Base-by-base conservation (phyloP, 2,113 vertebrate species). In the Hipposideros armiger region DNA sequence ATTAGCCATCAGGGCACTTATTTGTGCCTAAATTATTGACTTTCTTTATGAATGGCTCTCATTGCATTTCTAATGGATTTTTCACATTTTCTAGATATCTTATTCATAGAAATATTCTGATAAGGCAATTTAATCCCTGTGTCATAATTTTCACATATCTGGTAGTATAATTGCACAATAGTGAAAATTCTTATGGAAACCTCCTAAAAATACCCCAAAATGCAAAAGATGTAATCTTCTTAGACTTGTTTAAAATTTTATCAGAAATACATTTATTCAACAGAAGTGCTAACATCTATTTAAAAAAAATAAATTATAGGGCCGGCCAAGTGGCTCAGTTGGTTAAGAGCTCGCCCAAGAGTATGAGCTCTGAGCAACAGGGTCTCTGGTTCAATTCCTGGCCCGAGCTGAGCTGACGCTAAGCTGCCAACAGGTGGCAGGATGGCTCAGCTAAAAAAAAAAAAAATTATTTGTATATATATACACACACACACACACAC, bases 71-170 rank as follows among this genome's bases (percentile, higher is more conserved):
- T 64, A 56, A 47, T 73, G 3, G 10, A 40, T 42, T 95, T 66
- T 85, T 95, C 19, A 81, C 22, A 82, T 70, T 82, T 90, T 72
- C 4, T 60, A 78, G 22, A 24, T 24, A 64, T 85, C 17, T 52
- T 67, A 93, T 50, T 96, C 47, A 89, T 60, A 54, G 80, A 82
- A 83, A 95, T 64, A 86, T 40, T 87, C 62, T 73, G 62, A 66
- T 36, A 13, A 47, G 67, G n/a, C 14, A 82, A 70, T 80, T 62
- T 86, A 90, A 67, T 47, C 30, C 32, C 86, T 42, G 5, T 56
- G 40, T 72, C 67, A 17, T 77, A 70, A 87, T 77, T 97, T 87
- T 89, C 66, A 90, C 28, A 66, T 50, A 50, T 74, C 40, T 84
- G 40, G 19, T 45, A 74, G 36, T 19, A 32, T 88, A 84, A 72